Conservation (phyloP, 2,888 invertebrate genomes). For the Acanthosoma haemorrhoidale region DNA sequence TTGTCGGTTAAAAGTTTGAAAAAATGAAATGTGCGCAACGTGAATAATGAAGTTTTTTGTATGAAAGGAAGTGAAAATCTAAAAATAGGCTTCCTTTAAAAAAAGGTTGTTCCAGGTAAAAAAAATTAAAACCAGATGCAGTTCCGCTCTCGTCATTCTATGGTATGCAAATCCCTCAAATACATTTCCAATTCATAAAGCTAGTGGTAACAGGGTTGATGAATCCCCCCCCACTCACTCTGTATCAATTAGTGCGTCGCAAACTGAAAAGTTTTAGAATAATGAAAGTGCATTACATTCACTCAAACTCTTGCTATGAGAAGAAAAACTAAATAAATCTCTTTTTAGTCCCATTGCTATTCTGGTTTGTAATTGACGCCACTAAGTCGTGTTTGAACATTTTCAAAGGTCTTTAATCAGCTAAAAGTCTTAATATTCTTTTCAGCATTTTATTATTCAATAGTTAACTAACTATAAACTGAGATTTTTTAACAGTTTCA, state of each 20-base stretch:
- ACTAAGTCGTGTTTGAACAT: background rate
- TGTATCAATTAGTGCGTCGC: background rate
- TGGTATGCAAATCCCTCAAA: background rate
- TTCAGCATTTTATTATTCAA: no score
- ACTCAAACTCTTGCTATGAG: background rate
- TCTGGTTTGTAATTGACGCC: background rate
- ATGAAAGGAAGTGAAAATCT: no score
- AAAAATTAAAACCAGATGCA: background rate
- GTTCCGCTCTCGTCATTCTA: background rate
- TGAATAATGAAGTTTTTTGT: no score
- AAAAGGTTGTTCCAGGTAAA: no score
- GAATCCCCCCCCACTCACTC: background rate
- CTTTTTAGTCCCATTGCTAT: background rate
- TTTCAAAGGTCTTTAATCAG: no score
- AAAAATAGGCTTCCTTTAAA: no score
- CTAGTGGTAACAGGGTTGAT: background rate
- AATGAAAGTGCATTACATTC: background rate
- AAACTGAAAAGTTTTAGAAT: background rate
- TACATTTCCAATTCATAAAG: background rate
- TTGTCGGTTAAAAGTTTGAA: no score
- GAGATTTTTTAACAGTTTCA: no score
- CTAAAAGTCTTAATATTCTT: no score
- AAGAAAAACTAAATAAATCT: background rate
- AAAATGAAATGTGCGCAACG: no score
- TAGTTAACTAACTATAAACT: no score